Conservation (phyloP, 2,797 vertebrate genomes). For the Myotis vivesi region DNA sequence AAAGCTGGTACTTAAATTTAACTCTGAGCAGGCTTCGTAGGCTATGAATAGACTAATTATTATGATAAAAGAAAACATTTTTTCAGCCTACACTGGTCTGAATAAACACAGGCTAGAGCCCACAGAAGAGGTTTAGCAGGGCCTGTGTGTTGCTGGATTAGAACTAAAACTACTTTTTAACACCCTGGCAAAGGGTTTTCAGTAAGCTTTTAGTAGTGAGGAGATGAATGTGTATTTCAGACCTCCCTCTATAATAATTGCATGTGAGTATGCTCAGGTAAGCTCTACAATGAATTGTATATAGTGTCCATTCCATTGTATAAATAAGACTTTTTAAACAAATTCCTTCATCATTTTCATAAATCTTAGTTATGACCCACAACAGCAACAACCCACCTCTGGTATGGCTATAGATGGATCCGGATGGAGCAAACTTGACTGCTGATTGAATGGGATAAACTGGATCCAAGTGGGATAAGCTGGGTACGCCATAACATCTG, state of each 20-base stretch:
- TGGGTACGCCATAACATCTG: neutral
- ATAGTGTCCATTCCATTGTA: neutral
- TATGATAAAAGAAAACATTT: neutral
- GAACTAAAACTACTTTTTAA: conserved; percentile 11
- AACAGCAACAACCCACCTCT: neutral
- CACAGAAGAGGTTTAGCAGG: neutral
- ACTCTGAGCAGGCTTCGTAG: neutral
- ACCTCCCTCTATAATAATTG: neutral
- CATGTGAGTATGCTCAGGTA: neutral
- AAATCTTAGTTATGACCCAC: neutral
- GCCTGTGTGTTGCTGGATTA: neutral
- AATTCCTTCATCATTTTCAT: neutral
- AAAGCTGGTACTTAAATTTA: neutral
- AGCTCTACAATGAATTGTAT: neutral
- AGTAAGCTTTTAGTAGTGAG: neutral
- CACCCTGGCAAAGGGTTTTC: neutral
- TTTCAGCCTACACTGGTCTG: neutral
- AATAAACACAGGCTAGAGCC: neutral
- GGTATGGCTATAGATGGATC: neutral
- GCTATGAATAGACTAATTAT: neutral
- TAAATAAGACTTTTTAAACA: neutral
- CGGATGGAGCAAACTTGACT: neutral
- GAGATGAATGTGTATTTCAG: neutral
- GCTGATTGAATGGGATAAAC: neutral
- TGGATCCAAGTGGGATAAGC: neutral